Evolutionary conservation across 2,888 invertebrate species (phyloP), one percentile per base, ranked within the genome.

Genomic region (Formica aserva): DNA sequence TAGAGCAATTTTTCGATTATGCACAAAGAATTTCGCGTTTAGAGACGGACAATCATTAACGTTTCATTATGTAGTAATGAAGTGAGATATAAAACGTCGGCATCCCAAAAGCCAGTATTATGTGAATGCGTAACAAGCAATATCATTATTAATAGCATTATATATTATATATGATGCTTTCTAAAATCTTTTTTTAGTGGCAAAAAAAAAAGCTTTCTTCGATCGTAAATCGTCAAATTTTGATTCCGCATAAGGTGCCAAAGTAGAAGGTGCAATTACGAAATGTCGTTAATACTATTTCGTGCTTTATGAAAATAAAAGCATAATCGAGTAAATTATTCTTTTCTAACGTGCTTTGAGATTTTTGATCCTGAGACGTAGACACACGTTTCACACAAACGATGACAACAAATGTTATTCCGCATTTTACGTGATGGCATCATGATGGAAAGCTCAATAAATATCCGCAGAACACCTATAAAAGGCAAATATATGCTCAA

Each of bases 21-120:
- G 92, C 93, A 94, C 92, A 93, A 94, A 94, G 94, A 94, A 94
- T 94, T 94, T 94, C 92, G 94, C 94, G 94, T 94, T 94, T 93
- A 91, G 93, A 90, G 91, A 94, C 93, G 94, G 94, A 94, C 94
- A 94, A 94, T 94, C 94, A 94, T 91, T 86, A 91, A 91, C 89
- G 89, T 91, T 92, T 93, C 91, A 91, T 91, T 90, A 88, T 67
- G 81, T 81, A 83, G 83, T 65, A 83, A 86, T 75, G 83, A 80
- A 84, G n/a, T 78, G 88, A 89, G 89, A 89, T 90, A 89, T 38
- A 72, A 8, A 72, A 72, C 38, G 38, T 87, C 85, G 89, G 87
- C 87, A 89, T 88, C 89, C 89, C 90, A 89, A 91, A 90, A 92
- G 90, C 91, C 93, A 93, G 93, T 93, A 93, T 93, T 93, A 93